Conservation (phyloP, 2,797 vertebrate species). For the Fundulus diaphanus region DNA sequence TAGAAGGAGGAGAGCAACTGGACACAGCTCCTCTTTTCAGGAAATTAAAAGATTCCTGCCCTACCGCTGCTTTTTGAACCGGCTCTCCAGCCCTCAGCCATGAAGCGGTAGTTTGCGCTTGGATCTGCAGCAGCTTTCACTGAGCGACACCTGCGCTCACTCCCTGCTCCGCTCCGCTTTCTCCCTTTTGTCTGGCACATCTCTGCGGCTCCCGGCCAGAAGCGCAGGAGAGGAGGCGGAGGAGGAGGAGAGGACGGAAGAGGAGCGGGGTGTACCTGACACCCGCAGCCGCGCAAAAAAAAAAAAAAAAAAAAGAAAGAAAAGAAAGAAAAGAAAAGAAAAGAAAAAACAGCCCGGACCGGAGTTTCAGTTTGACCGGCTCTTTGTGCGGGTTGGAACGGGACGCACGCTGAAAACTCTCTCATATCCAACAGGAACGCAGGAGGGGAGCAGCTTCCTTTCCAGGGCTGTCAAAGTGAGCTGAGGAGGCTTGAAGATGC, state of each 20-base stretch:
- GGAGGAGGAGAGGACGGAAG: slow-evolving; percentile 26
- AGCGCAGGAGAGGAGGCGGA: slow-evolving; percentile 25
- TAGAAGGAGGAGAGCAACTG: slow-evolving; percentile 11
- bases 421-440: neutral
- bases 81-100: slow-evolving; percentile 18
- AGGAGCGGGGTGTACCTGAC: slow-evolving; percentile 63
- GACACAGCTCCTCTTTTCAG: neutral
- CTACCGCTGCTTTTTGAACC: slow-evolving; percentile 14
- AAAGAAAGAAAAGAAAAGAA: too few relatives aligned
- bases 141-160: slow-evolving; percentile 63
- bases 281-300: slow-evolving; percentile 55
- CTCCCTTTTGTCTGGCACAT: slow-evolving; percentile 67
- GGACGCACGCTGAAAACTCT: slow-evolving; percentile 22
- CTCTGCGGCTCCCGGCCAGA: slow-evolving; percentile 50
- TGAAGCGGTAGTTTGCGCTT: slow-evolving; percentile 22
- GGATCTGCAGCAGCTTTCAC: slow-evolving; percentile 35
- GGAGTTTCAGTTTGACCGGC: slow-evolving; percentile 20
- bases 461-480: slow-evolving; percentile 14
- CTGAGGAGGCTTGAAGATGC: slow-evolving; percentile 74
- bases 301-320: too few relatives aligned
- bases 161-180: slow-evolving; percentile 7
- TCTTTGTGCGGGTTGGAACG: slow-evolving; percentile 35
- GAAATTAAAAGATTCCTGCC: slow-evolving; percentile 3
- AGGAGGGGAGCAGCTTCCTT: neutral
- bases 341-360: slow-evolving; percentile 33